Evolutionary conservation across 2,113 vertebrate species (phyloP).

Genomic region (Pelodiscus sinensis): DNA sequence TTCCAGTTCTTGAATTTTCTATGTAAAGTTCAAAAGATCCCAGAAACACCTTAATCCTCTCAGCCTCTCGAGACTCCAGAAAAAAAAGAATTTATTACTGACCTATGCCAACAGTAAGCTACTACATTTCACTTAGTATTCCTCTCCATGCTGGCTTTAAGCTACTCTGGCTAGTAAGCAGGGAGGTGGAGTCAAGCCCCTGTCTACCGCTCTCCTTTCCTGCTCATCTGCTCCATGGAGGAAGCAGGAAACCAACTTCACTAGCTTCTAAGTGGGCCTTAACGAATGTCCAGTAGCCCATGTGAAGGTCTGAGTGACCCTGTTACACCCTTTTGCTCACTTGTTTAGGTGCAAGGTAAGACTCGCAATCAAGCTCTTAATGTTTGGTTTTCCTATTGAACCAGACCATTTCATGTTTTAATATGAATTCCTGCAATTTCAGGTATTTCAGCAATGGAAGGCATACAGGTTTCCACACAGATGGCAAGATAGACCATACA

Average conservation of each 20-base stretch:
- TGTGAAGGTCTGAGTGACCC: background rate
- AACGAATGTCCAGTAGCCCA: background rate
- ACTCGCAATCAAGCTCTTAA: background rate
- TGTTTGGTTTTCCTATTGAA: background rate
- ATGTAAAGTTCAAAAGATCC: background rate
- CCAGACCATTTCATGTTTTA: background rate
- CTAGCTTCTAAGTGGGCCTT: background rate
- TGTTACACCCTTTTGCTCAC: background rate
- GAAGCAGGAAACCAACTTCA: background rate
- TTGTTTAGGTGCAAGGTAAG: background rate
- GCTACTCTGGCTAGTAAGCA: background rate
- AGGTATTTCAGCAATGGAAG: background rate
- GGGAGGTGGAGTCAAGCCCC: background rate
- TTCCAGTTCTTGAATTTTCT: background rate
- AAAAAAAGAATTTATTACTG: background rate
- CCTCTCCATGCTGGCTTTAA: background rate
- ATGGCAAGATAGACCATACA: background rate
- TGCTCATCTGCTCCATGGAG: background rate
- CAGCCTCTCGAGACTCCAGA: background rate
- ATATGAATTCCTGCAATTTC: background rate
- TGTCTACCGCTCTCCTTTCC: background rate
- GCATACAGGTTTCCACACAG: background rate
- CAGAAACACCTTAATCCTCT: background rate
- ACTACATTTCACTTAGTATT: background rate
- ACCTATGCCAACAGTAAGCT: background rate